phyloP scores from a whole-genome alignment of 2,888 invertebrate species.

The Drosophila bunnanda region DNA sequence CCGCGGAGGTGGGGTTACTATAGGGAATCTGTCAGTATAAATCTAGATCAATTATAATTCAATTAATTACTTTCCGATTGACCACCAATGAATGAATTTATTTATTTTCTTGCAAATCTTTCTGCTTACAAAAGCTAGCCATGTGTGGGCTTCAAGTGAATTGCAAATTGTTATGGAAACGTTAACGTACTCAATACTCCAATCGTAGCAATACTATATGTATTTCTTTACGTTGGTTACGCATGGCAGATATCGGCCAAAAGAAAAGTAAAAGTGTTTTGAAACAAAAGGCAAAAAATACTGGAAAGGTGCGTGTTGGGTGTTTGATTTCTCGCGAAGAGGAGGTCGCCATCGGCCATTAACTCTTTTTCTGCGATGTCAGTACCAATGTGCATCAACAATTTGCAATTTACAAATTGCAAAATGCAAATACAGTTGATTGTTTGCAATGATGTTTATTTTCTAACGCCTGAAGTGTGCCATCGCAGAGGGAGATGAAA shows the following conservation, averaged over 20 bases:
- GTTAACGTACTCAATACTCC: constrained; percentile 35
- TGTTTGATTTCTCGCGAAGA: constrained; percentile 45
- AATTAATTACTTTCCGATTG: constrained; percentile 10
- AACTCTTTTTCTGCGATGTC: constrained; percentile 43
- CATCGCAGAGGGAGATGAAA: constrained; percentile 14
- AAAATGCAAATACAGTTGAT: constrained; percentile 23
- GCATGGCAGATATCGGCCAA: constrained; percentile 56
- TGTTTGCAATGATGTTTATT: constrained; percentile 14
- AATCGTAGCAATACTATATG: constrained; percentile 19
- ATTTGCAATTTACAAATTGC: constrained; percentile 9
- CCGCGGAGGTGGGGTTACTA: neutral
- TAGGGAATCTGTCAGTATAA: neutral
- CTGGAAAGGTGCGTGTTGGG: constrained; percentile 64
- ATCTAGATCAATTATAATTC: neutral
- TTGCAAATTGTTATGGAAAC: constrained; percentile 46
- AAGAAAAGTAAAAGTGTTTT: constrained; percentile 67
- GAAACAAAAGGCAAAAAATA: constrained; percentile 34
- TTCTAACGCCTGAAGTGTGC: constrained; percentile 41
- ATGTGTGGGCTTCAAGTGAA: constrained; percentile 45
- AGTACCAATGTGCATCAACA: neutral
- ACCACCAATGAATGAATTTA: constrained; percentile 24
- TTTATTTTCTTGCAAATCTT: constrained; percentile 20
- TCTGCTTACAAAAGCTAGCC: constrained; percentile 21
- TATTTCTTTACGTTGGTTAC: constrained; percentile 55
- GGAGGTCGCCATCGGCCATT: constrained; percentile 54